Conservation (phyloP, 1,140 invertebrate genomes). For the Sminthurinus signatus region DNA sequence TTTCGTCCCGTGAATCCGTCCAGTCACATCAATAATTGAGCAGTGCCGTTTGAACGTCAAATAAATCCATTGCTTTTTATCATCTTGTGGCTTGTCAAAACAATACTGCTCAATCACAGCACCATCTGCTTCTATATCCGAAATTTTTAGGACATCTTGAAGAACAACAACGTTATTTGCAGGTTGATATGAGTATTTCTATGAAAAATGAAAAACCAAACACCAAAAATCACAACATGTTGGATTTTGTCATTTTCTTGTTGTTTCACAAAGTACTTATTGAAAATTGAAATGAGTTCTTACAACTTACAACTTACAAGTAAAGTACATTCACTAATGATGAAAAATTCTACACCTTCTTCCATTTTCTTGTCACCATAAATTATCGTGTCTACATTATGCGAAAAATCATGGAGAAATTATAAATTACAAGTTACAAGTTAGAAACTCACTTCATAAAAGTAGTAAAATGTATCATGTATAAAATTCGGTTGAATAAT, state of each 20-base stretch:
- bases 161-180: constrained; percentile 24
- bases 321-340: constrained; percentile 17
- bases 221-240: too few species aligned
- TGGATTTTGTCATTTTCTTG: too few species aligned
- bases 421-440: too few species aligned
- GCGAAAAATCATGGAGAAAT: too few species aligned
- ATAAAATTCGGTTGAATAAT: too few species aligned
- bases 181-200: constrained; percentile 36
- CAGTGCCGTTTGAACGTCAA: constrained; percentile 30
- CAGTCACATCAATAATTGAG: constrained; percentile 32
- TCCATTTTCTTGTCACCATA: constrained; percentile 26
- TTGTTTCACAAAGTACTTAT: too few species aligned
- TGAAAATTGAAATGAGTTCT: background rate
- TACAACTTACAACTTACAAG: too few species aligned
- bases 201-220: too few species aligned
- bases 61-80: constrained; percentile 39
- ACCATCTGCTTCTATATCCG: constrained; percentile 35
- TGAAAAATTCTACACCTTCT: constrained; percentile 30
- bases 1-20: constrained; percentile 36
- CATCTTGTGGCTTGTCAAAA: constrained; percentile 33
- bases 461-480: too few species aligned
- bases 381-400: too few species aligned
- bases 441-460: too few species aligned
- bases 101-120: constrained; percentile 22
- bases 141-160: constrained; percentile 32